These are phyloP conservation scores for Sitta carolinensis DNA, from an alignment of 2,797 vertebrate genomes.

Conservation along the genomic window DNA sequence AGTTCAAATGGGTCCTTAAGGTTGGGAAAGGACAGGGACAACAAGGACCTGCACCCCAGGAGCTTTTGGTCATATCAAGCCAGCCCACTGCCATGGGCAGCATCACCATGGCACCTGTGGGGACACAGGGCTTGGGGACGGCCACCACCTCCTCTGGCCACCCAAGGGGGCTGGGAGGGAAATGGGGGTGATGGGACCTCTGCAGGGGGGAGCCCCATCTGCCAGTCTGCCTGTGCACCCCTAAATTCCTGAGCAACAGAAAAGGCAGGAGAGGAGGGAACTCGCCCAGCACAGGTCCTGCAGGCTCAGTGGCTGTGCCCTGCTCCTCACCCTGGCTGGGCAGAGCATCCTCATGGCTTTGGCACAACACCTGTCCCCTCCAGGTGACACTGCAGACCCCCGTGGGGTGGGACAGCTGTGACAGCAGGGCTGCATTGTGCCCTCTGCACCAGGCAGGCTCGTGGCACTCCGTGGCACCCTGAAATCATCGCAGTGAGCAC, in stretches of 20 bases:
- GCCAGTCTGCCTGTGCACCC: neutral
- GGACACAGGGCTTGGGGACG: neutral
- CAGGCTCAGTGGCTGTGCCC: accelerated
- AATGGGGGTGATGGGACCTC: neutral
- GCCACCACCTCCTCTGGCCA: neutral
- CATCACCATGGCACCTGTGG: accelerated
- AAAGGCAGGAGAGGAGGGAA: neutral
- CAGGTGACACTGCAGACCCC: neutral
- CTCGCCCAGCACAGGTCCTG: neutral
- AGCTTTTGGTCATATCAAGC: neutral
- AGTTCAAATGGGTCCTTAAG: neutral
- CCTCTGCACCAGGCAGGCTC: neutral
- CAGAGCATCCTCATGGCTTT: neutral
- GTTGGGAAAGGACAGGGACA: neutral
- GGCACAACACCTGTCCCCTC: neutral
- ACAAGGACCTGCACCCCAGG: neutral
- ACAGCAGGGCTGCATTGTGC: neutral
- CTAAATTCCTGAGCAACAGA: neutral
- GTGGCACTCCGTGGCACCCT: neutral
- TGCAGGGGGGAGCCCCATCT: neutral
- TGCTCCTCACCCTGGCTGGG: neutral
- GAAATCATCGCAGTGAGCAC: accelerated
- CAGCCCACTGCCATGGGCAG: neutral
- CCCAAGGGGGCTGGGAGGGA: neutral
- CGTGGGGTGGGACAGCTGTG: neutral